Conservation (phyloP, 2,113 vertebrate species). For the Machaerirhynchus nigripectus region DNA sequence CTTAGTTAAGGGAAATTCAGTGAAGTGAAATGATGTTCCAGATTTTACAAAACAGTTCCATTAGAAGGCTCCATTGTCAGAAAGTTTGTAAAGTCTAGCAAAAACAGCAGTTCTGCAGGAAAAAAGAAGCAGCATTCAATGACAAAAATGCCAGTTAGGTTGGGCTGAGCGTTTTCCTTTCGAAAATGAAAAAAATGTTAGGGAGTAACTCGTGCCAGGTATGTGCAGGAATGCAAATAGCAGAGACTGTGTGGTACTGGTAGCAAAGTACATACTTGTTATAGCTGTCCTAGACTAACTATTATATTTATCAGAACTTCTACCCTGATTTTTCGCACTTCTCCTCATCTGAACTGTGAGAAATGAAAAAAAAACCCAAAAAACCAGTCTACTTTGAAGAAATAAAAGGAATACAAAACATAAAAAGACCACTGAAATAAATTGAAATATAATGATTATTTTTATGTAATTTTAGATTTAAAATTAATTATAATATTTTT, state of each 20-base stretch:
- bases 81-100: neutral
- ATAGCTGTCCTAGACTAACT: neutral
- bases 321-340: neutral
- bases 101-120: neutral
- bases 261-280: neutral
- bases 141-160: neutral
- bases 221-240: neutral
- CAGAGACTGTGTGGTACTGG: neutral
- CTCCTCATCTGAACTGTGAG: neutral
- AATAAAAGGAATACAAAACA: neutral
- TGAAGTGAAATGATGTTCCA: neutral
- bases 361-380: neutral
- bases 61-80: neutral
- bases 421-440: neutral
- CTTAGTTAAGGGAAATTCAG: neutral
- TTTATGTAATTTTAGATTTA: neutral
- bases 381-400: rapidly evolving
- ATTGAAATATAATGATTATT: neutral
- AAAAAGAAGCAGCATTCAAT: neutral
- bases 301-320: neutral
- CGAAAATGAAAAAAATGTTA: neutral
- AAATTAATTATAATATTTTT: neutral
- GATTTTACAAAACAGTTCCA: neutral
- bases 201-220: neutral
- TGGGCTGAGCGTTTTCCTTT: neutral